phyloP scores from a whole-genome alignment of 2,797 vertebrate species.

The Mionectes olivaceus region DNA sequence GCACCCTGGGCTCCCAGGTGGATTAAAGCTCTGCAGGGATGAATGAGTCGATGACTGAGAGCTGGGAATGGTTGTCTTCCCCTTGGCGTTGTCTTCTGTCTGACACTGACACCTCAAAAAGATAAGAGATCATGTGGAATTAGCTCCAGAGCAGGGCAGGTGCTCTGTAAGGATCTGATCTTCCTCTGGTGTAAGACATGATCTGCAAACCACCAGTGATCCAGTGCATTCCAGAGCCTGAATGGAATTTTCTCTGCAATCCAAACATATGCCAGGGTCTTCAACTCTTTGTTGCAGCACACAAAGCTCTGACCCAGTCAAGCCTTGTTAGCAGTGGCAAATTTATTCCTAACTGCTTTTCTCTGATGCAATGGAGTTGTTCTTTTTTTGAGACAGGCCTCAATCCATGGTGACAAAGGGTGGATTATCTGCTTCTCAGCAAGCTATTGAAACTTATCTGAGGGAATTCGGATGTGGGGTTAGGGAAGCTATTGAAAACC shows the following conservation, averaged over 20 bases:
- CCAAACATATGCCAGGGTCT: not conserved
- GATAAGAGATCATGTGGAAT: not conserved
- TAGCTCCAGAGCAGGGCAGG: not conserved
- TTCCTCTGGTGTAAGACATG: not conserved
- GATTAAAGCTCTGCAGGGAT: not conserved
- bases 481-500: conserved; percentile 1
- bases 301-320: conserved; percentile 33
- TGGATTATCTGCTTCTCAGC: conserved; percentile 40
- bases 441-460: not conserved
- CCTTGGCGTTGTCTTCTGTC: not conserved
- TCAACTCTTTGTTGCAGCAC: not conserved
- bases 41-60: not conserved
- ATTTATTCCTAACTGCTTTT: conserved; percentile 17
- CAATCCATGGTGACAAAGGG: conserved; percentile 27
- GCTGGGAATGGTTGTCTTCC: not conserved
- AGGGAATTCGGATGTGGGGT: not conserved
- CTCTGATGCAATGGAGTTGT: conserved; percentile 20
- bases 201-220: not conserved
- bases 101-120: not conserved
- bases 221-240: not conserved
- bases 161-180: not conserved
- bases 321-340: conserved; percentile 18
- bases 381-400: conserved; percentile 16
- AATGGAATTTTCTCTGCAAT: not conserved
- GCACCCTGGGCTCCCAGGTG: not conserved